Evolutionary conservation across 2,888 invertebrate species (phyloP).

Genomic region (Eupithecia insigniata): DNA sequence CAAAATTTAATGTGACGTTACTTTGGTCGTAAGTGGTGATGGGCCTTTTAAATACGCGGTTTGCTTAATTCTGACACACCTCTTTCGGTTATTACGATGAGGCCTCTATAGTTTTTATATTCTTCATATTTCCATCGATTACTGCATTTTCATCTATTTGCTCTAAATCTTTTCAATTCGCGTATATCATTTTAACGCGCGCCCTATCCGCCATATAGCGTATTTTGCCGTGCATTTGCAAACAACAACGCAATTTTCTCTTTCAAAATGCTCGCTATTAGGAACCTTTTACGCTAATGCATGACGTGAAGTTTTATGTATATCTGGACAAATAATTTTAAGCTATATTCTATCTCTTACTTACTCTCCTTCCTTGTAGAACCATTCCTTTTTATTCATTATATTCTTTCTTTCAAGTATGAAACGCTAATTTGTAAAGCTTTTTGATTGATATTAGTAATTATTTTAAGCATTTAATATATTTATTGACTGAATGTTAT

Average conservation of each 20-base stretch:
- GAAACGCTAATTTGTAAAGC: slow-evolving; percentile 59
- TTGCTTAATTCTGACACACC: slow-evolving; percentile 49
- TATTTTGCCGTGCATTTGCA: slow-evolving; percentile 19
- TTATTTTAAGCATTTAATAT: slow-evolving; percentile 71
- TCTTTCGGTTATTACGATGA: slow-evolving; percentile 48
- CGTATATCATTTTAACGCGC: slow-evolving; percentile 23
- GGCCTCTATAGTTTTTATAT: slow-evolving; percentile 41
- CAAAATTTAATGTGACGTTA: slow-evolving; percentile 1
- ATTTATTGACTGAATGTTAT: slow-evolving; percentile 73
- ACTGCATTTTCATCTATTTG: slow-evolving; percentile 23
- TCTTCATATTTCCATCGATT: slow-evolving; percentile 21
- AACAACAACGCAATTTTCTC: slow-evolving; percentile 1
- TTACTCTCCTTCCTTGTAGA: slow-evolving; percentile 56
- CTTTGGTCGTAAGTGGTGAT: slow-evolving; percentile 41
- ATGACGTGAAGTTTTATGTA: slow-evolving; percentile 58
- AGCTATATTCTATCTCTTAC: slow-evolving; percentile 44
- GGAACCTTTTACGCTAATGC: slow-evolving; percentile 77
- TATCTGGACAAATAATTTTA: slow-evolving; percentile 50
- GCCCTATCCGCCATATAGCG: slow-evolving; percentile 22
- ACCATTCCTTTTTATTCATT: slow-evolving; percentile 78
- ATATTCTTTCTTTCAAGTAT: slow-evolving; percentile 64
- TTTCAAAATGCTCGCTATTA: slow-evolving; percentile 62
- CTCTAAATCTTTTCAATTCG: slow-evolving; percentile 18
- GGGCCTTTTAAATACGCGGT: slow-evolving; percentile 41
- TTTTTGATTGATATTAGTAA: slow-evolving; percentile 57